A percentile compares a stretch with the other conserved stretches of the same genome.
Evolutionary conservation across 2,888 invertebrate species (phyloP).

Genomic region (Spatulosminthurus flaviceps): DNA sequence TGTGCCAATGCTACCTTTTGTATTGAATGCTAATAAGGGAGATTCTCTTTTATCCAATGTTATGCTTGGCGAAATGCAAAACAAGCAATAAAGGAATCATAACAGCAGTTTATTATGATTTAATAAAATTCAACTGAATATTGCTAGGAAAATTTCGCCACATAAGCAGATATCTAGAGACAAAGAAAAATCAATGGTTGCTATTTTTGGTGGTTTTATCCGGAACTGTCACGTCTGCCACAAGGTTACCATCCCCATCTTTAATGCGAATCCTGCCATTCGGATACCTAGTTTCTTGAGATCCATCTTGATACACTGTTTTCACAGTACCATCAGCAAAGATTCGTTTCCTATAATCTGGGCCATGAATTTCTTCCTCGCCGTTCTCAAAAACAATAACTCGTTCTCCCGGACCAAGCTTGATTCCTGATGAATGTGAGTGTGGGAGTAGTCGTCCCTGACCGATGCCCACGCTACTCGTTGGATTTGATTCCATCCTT

Average conservation of each 20-base stretch:
- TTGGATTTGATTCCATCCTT: background rate
- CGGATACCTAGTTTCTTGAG: conserved; percentile 87
- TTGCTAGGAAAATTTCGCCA: background rate
- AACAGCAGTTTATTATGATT: too few relatives aligned
- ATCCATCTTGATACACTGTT: conserved; percentile 84
- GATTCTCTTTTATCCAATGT: too few relatives aligned
- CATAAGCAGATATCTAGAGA: background rate
- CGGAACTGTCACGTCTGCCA: conserved; percentile 73
- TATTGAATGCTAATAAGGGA: too few relatives aligned
- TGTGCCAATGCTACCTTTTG: too few relatives aligned
- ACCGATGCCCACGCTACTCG: background rate
- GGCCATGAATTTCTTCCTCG: conserved; percentile 86
- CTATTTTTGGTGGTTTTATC: background rate
- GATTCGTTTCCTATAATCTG: conserved; percentile 85
- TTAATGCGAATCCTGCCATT: conserved; percentile 87
- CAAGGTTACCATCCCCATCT: conserved; percentile 82
- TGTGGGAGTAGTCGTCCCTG: background rate
- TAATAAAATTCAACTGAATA: too few relatives aligned
- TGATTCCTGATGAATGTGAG: background rate
- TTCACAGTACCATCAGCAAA: conserved; percentile 94
- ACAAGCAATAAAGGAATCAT: too few relatives aligned
- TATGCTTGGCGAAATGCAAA: too few relatives aligned
- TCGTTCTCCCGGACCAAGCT: conserved; percentile 72
- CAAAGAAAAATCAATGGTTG: background rate
- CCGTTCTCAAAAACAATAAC: conserved; percentile 83